phyloP scores from a whole-genome alignment of 2,113 vertebrate species.

The Pseudonaja textilis region DNA sequence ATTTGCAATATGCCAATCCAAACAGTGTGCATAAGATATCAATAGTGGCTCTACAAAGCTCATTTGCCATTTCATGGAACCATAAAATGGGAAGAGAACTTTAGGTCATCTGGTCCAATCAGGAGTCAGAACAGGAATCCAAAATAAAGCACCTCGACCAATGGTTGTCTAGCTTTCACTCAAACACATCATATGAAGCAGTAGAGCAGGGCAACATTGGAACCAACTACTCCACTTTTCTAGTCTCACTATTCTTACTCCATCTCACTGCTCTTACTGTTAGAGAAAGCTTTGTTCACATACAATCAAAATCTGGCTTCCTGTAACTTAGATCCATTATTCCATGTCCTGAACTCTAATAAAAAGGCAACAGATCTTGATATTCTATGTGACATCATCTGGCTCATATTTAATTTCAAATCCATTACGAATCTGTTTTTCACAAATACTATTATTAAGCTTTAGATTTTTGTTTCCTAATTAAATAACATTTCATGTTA shows the following conservation, averaged over 20 bases:
- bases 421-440: neutral
- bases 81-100: neutral
- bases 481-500: neutral
- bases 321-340: neutral
- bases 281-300: neutral
- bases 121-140: neutral
- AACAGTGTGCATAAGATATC: neutral
- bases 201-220: neutral
- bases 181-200: neutral
- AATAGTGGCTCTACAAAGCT: neutral
- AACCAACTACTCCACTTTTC: neutral
- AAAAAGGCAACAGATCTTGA: neutral
- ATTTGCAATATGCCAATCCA: neutral
- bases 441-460: neutral
- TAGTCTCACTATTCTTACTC: neutral
- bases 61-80: neutral
- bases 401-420: neutral
- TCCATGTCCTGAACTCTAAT: neutral
- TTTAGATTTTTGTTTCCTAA: neutral
- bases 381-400: neutral
- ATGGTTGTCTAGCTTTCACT: neutral
- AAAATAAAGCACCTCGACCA: neutral
- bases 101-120: neutral
- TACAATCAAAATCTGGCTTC: neutral
- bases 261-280: neutral